Base-by-base conservation (phyloP, 2,888 invertebrate species). In the Drepanosiphum platanoidis region DNA sequence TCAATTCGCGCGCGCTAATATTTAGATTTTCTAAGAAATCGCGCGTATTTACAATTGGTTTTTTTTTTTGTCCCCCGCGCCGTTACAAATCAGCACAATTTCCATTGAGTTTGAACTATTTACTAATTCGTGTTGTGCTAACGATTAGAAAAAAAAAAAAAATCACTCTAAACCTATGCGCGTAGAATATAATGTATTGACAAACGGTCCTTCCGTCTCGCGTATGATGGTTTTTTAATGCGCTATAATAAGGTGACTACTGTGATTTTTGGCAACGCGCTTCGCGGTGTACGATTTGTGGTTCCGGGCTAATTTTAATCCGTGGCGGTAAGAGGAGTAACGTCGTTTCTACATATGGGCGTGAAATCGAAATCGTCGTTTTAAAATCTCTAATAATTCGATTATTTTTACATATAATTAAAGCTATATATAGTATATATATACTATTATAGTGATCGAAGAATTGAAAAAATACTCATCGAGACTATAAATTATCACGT, bases 211-310 rank as follows among this genome's bases (percentile, higher is more conserved):
- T 58, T n/a, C n/a, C n/a, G n/a, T n/a, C n/a, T n/a, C n/a, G n/a
- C n/a, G 5, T 70, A 18, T 27, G 36, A 9, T 34, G 2, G 15
- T 68, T 68, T 39, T 39, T 70, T n/a, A 36, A 39, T 39, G n/a
- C 11, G 11, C 9, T 52, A 74, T 46, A 30, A 27, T 22, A 22
- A 9, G 27, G 8, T 61, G n/a, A 46, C n/a, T 79, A 18, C 3
- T 64, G 78, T 78, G 11, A 42, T 78, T 78, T 78, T 78, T 64
- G 42, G 30, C 78, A 78, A 78, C 64, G 13, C 30, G n/a, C 78
- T 42, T 30, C 30, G 22, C 39, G 22, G 22, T 39, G 22, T 61
- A 36, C 22, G 30, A n/a, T 42, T 77, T 22, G 11, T 61, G 61
- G 36, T 61, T 30, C 13, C 32, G 61, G 27, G 13, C 32, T 36